Base-by-base conservation (phyloP, 53 echinoderm and acorn worm species). In the Pentamera pediparva region DNA sequence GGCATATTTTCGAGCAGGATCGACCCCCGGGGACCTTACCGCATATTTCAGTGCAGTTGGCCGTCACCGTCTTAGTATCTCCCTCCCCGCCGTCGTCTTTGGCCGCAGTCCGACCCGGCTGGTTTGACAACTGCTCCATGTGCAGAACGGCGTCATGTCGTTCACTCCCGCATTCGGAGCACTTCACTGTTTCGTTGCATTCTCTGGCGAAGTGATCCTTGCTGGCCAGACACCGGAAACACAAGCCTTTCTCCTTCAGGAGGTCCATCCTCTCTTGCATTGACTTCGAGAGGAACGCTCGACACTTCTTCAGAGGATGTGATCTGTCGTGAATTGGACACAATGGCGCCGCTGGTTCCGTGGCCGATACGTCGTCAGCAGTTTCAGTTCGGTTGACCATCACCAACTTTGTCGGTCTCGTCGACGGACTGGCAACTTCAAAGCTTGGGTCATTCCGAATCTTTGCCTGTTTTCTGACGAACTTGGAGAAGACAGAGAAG, bases 1-100 rank as follows among this genome's bases (percentile, higher is more conserved):
- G 65, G 29, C 85, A 85, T 41, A 79, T 74, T 48, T 85, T 85
- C 15, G 85, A 79, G 21, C 85, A 85, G 8, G 79, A 79, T 59
- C 53, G 71, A 53, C 77, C 76, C 1, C 34, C 38, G 7, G 48
- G 32, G 27, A 37, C 30, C 13, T 81, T 2, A 34, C 56, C 76
- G 29, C 79, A 85, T 18, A 81, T 39, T 49, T 59, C 41, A 3
- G 80, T 71, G 38, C 80, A 80, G 32, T 49, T 80, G 3, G 70
- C 36, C 18, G 24, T 57, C 3, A 67, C 61, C 0, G 29, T 13
- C 4, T 27, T 9, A 13, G 11, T 31, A 28, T 49, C 47, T 24
- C 35, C 63, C 51, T 31, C 51, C 32, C 20, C 64, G 30, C 75
- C 62, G 22, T 41, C 51, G 32, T 70, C 26, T 21, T 32, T 35